Conservation (phyloP, 1,140 invertebrate genomes). For the Lepidurus couesii region DNA sequence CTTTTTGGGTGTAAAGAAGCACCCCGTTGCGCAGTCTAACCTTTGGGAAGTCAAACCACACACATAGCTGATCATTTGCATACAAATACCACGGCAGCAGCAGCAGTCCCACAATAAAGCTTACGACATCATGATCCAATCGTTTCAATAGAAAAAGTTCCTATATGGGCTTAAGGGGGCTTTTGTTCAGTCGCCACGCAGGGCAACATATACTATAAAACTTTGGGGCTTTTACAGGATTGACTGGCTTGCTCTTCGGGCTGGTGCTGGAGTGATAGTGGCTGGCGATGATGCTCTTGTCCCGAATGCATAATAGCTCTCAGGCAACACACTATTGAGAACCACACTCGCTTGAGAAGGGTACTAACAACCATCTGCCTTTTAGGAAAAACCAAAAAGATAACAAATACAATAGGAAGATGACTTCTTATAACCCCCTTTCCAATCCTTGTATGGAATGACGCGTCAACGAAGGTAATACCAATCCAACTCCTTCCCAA, state of each 20-base stretch:
- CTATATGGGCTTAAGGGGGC: neutral
- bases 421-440: neutral
- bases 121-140: neutral
- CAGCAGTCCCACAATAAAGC: slow-evolving; percentile 1
- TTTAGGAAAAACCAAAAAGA: neutral
- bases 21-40: neutral
- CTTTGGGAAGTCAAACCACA: slow-evolving; percentile 14
- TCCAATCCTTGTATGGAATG: neutral
- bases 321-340: neutral
- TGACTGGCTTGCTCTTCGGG: neutral
- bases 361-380: slow-evolving; percentile 7
- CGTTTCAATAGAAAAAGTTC: slow-evolving; percentile 9
- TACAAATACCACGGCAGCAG: neutral
- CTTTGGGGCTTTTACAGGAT: neutral
- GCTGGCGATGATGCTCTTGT: neutral
- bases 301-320: slow-evolving; percentile 4
- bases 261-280: neutral
- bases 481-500: neutral
- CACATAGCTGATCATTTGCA: slow-evolving; percentile 19
- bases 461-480: neutral
- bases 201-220: neutral
- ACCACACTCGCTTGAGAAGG: neutral
- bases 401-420: neutral
- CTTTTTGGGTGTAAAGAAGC: slow-evolving; percentile 19
- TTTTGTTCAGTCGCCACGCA: neutral